Evolutionary conservation across 2,113 vertebrate genomes (phyloP).

Genomic region (Jacana jacana): DNA sequence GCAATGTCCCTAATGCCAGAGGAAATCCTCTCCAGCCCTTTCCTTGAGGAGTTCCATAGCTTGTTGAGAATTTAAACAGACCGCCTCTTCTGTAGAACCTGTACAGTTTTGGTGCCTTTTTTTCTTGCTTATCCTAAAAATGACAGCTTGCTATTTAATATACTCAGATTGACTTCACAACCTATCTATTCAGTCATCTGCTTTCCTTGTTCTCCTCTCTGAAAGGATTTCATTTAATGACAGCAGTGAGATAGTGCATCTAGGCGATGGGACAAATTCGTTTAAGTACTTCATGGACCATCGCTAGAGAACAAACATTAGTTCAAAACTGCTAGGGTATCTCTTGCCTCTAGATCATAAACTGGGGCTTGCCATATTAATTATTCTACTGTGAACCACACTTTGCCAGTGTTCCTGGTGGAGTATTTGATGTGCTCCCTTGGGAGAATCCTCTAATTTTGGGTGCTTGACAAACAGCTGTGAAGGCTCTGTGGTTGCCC

Average conservation of each 20-base stretch:
- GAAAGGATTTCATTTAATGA: not conserved
- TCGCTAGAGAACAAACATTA: not conserved
- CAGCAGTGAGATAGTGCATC: not conserved
- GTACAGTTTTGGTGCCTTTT: not conserved
- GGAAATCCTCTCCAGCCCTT: not conserved
- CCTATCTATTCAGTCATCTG: not conserved
- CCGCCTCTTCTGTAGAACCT: not conserved
- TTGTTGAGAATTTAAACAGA: not conserved
- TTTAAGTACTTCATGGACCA: not conserved
- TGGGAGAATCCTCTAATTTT: not conserved
- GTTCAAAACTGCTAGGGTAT: not conserved
- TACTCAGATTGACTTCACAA: not conserved
- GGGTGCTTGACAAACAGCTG: not conserved
- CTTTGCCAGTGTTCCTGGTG: not conserved
- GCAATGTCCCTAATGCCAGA: not conserved
- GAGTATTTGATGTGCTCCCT: rapidly evolving
- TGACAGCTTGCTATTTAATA: not conserved
- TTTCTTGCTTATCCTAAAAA: conserved; percentile 2
- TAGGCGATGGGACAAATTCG: not conserved
- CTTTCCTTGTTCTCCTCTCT: not conserved
- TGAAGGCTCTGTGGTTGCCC: not conserved
- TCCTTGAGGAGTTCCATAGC: not conserved
- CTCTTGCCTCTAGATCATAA: not conserved
- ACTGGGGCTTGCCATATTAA: too few species aligned
- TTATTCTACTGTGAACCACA: not conserved